Evolutionary conservation across 2,797 vertebrate species (phyloP), one percentile per base, ranked within the genome.

Genomic region (Phaenicophaeus curvirostris): DNA sequence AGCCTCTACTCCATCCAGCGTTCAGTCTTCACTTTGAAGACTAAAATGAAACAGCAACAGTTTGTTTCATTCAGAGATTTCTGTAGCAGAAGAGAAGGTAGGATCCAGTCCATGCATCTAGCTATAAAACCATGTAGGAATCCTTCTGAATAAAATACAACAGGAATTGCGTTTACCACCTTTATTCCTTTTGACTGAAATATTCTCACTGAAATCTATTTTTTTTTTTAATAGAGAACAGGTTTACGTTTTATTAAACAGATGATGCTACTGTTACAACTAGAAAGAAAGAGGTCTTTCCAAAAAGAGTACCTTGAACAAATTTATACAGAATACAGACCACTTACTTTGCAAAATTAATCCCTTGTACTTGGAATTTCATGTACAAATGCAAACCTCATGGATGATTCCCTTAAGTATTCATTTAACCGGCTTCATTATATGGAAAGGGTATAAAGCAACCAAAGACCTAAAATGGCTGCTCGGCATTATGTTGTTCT

Each of bases 231-330:
- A 50, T 46, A 71, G 35, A 67, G 46, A 90, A 53, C 39, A 5
- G 28, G 35, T 90, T 92, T 85, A 68, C 5, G 31, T 85, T 58
- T 48, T 79, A 82, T 73, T 77, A 50, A 73, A 66, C 75, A 66
- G 35, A 54, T 54, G 85, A 93, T 86, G 35, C 62, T 85, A 48
- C 81, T 86, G 66, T 74, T 94, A 89, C 75, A 91, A 80, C 85
- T 94, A 94, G 85, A 87, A 90, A 96, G 90, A 84, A 97, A 97
- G 66, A 92, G 96, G 68, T 67, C 73, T 87, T 94, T 85, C 42
- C 2, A 14, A 18, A 85, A 81, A 75, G 37, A 63, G 42, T 86
- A 93, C 54, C 85, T 95, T 87, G 77, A 95, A 95, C 57, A 88
- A 87, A 63, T 77, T 93, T 91, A 65, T 87, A 78, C 87, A 95